Percentiles rank a stretch among this genome's conserved stretches.
These are phyloP conservation scores for Anagyrus pseudococci DNA, from an alignment of 2,888 invertebrate species.

Conservation along the genomic window DNA sequence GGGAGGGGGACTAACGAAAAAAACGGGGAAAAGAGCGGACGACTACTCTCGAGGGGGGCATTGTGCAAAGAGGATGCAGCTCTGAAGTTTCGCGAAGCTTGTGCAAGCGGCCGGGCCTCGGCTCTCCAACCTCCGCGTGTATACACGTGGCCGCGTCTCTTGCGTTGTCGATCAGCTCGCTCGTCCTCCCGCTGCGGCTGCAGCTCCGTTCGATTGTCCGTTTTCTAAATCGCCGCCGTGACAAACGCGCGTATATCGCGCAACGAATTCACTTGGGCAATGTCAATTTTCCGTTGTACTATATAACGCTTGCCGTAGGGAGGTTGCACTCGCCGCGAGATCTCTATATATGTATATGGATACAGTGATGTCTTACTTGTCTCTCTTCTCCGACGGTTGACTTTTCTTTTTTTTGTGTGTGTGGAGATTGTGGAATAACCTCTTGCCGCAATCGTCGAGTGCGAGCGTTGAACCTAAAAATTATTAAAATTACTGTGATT, in stretches of 20 bases:
- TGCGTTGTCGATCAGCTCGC: too few species aligned
- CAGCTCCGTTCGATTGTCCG: not conserved
- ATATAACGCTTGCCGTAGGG: not conserved
- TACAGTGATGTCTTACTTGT: too few species aligned
- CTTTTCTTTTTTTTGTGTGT: not conserved
- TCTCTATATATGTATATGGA: too few species aligned
- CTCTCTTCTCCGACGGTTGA: not conserved
- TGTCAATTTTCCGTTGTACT: conserved; percentile 12
- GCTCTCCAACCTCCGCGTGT: too few species aligned
- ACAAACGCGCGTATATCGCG: conserved; percentile 15
- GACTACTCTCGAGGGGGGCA: conserved; percentile 13
- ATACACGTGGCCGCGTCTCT: too few species aligned
- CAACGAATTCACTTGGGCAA: conserved; percentile 10
- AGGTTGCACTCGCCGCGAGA: not conserved
- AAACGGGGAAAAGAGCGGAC: not conserved
- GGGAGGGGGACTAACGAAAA: not conserved
- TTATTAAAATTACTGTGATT: too few species aligned
- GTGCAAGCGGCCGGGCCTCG: too few species aligned
- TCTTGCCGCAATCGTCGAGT: too few species aligned
- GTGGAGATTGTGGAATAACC: too few species aligned
- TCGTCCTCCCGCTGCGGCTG: not conserved
- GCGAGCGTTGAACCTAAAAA: too few species aligned
- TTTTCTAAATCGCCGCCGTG: conserved; percentile 16
- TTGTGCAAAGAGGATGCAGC: conserved; percentile 43
- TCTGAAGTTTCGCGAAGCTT: conserved; percentile 40